Conservation (phyloP, 1,140 invertebrate species). For the Rhopalosiphum padi region DNA sequence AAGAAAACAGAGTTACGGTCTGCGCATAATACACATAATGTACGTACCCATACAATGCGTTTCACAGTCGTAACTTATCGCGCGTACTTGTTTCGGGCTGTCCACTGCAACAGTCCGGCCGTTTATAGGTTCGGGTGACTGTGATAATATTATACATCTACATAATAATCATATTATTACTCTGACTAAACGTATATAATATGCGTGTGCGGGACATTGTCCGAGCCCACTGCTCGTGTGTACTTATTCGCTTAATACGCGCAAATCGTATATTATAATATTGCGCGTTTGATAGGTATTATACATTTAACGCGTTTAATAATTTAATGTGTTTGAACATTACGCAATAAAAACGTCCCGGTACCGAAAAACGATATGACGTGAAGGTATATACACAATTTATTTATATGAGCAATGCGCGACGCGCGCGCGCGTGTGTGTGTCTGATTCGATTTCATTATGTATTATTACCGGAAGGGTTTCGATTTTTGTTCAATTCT, state of each 20-base stretch:
- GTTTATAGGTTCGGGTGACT: background rate
- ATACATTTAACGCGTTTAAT: background rate
- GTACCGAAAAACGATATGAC: background rate
- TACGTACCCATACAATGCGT: background rate
- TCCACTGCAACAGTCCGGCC: background rate
- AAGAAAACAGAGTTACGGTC: background rate
- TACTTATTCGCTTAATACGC: background rate
- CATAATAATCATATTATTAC: no score
- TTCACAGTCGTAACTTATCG: conserved; percentile 3
- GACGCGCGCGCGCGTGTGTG: background rate
- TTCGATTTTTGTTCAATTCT: no score
- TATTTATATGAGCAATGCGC: background rate
- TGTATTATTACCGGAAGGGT: background rate
- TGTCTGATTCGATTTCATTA: background rate
- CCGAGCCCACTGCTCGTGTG: background rate
- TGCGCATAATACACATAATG: background rate
- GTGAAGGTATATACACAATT: background rate
- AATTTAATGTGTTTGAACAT: background rate
- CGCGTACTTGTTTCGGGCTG: background rate
- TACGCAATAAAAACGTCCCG: background rate
- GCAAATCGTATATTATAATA: background rate
- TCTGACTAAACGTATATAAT: no score
- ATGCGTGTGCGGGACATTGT: background rate
- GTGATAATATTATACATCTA: background rate
- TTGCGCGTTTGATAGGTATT: no score